Evolutionary conservation across 2,888 invertebrate genomes (phyloP), one percentile per base, ranked within the genome.

Genomic region (Matsumyia berberina): DNA sequence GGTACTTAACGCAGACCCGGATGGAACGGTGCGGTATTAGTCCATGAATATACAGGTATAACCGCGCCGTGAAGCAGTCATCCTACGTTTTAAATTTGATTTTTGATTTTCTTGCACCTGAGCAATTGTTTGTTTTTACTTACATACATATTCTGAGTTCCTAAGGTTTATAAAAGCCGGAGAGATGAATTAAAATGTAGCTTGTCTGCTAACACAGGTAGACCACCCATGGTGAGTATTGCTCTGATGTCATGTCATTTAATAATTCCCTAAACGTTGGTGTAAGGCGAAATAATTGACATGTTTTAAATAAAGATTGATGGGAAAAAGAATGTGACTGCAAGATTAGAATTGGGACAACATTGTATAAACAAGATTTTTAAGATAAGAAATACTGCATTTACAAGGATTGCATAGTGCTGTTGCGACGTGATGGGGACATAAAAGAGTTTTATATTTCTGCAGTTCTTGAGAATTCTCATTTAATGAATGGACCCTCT

Each of bases 101-200:
- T 76, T 74, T 66, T 69, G 33, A 60, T 69, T 78, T 78, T 69
- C 78, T 35, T 70, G 70, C 78, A 70, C 70, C 78, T 78, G 62
- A 78, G 44, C 55, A 70, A 46, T 46, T 78, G 70, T 78, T 78
- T 78, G 70, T 37, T 78, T 70, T 78, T 44, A 70, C 78, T 78
- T 78, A n/a, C n/a, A n/a, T n/a, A n/a, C n/a, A n/a, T n/a, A 62
- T 62, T 62, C 62, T 55, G 70, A 69, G 44, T 70, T 62, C 33
- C 12, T 15, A 9, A 44, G 37, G 53, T 62, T 57, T 70, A 35
- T 70, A 29, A 70, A 53, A 78, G 64, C 44, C 70, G 53, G 15
- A 37, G 12, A 70, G 62, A 60, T 62, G 67, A 77, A 53, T 73
- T 49, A 62, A 73, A 42, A 46, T 35, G 24, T 60, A 37, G 12